Evolutionary conservation across 2,888 invertebrate species (phyloP), one percentile per base, ranked within the genome.

Genomic region (Choreutis nemorana): DNA sequence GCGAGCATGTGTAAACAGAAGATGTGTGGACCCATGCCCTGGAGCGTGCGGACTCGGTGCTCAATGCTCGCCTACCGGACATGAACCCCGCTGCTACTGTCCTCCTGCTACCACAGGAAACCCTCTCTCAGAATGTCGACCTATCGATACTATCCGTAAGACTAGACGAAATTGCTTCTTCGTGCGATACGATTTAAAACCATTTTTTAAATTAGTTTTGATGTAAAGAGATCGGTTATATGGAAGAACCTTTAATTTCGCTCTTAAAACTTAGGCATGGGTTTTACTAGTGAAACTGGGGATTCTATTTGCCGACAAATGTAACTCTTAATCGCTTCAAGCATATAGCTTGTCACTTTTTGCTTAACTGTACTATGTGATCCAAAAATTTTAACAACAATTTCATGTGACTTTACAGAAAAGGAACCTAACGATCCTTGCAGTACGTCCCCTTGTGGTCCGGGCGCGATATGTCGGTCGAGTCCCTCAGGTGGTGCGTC

Each of bases 381-480:
- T 30, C 26, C 9, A 27, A 28, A 34, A 39, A 8, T 18, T 6
- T 4, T 18, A 8, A 18, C 18, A 18, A 23, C 16, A 26, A 23
- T 7, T 26, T 34, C 20, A 27, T 14, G 28, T 22, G 23, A 40
- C 44, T 34, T 72, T 62, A 47, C 75, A 70, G 77, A 55, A 29
- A 66, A 59, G 11, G 52, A 61, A 39, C 77, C 79, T 27, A 61
- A 66, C 31, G 87, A 93, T 59, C 90, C 89, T n/a, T 94, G 94
- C 70, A 85, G 84, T 52, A 91, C 91, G 34, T 90, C 90, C 23
- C 93, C 93, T 1, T 94, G 94, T 52, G 86, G 87, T 24, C 83
- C 85, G 28, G 92, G 92, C 48, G 94, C 94, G 3, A 85, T 89
- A 40, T 94, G 94, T 55, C 83, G 85, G 32, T 81, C 87, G 1